Evolutionary conservation across 2,797 vertebrate species (phyloP).

Genomic region (Macroramphosus scolopax): DNA sequence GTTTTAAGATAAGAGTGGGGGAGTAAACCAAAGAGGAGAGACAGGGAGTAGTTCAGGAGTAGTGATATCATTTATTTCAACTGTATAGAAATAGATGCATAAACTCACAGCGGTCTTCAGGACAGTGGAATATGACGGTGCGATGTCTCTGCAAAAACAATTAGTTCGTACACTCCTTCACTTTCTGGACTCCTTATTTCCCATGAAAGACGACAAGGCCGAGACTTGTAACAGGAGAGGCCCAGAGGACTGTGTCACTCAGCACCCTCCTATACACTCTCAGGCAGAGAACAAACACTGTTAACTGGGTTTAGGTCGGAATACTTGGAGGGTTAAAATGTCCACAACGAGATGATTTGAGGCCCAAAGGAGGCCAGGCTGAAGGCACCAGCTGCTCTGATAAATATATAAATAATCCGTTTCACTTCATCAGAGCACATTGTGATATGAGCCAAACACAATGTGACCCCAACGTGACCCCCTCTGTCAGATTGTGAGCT

Average conservation of each 20-base stretch:
- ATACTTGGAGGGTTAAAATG: conserved; percentile 13
- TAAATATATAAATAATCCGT: conserved; percentile 63
- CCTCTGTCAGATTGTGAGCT: conserved; percentile 48
- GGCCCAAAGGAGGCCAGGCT: conserved; percentile 35
- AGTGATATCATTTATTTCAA: background rate
- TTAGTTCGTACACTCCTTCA: no score
- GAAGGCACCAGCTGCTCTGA: conserved; percentile 64
- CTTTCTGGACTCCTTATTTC: no score
- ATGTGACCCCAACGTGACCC: conserved; percentile 48
- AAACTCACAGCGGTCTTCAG: background rate
- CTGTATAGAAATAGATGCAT: background rate
- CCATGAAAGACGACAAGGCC: no score
- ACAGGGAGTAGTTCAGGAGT: conserved; percentile 7
- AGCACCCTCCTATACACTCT: conserved; percentile 26
- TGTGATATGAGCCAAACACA: conserved; percentile 45
- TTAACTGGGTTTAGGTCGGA: conserved; percentile 9
- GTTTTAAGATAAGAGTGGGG: conserved; percentile 44
- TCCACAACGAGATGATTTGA: conserved; percentile 41
- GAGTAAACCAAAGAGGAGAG: conserved; percentile 15
- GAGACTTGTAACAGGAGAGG: conserved; percentile 67
- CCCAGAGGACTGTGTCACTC: conserved; percentile 67
- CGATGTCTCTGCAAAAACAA: background rate
- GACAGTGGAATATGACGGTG: conserved; percentile 14
- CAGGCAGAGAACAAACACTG: conserved; percentile 34
- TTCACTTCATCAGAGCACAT: conserved; percentile 50